A percentile compares a stretch with the other conserved stretches of the same genome.
phyloP scores from a whole-genome alignment of 2,797 vertebrate species.

The Pyrocephalus nanus region DNA sequence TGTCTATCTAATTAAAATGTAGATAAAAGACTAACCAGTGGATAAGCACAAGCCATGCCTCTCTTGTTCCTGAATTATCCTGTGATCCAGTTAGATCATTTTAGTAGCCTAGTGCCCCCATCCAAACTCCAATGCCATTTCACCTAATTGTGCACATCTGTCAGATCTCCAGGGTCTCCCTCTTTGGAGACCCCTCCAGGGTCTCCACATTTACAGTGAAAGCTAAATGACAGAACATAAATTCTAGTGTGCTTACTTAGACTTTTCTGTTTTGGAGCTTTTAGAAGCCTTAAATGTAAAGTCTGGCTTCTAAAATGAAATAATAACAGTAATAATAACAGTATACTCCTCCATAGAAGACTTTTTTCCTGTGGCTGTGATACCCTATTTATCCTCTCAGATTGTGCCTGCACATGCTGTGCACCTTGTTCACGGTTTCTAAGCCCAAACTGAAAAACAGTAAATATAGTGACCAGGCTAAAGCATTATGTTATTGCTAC shows the following conservation, averaged over 20 bases:
- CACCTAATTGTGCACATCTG: neutral
- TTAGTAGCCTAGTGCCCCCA: neutral
- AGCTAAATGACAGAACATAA: neutral
- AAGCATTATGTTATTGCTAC: neutral
- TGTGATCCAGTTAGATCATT: neutral
- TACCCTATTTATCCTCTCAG: neutral
- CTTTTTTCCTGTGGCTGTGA: neutral
- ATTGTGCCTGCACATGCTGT: neutral
- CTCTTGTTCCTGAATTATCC: neutral
- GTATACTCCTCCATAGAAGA: neutral
- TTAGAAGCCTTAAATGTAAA: neutral
- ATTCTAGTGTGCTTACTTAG: neutral
- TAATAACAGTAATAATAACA: accelerated
- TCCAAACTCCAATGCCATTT: neutral
- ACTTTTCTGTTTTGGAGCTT: neutral
- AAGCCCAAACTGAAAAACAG: neutral
- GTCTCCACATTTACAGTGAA: neutral
- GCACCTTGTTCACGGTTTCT: neutral
- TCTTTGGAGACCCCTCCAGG: neutral
- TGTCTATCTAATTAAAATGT: neutral
- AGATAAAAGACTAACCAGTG: neutral
- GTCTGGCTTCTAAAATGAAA: neutral
- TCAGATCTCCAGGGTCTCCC: neutral
- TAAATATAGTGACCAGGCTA: neutral
- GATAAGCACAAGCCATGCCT: neutral